Evolutionary conservation across 2,113 vertebrate species (phyloP), one percentile per base, ranked within the genome.

Genomic region (Puntigrus tetrazona): DNA sequence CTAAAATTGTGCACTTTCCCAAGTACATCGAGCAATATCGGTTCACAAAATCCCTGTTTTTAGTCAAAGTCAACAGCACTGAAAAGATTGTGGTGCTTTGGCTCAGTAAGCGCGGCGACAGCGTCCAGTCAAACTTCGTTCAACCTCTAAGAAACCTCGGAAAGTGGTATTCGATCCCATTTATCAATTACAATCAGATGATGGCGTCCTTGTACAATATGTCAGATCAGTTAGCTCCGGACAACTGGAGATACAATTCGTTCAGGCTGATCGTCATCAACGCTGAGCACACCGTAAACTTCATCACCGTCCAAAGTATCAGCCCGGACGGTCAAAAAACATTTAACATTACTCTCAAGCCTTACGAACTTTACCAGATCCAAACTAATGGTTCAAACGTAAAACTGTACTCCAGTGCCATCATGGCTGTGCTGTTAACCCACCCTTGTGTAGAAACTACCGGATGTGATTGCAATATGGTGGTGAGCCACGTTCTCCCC

Each of bases 221-320:
- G 2, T 3, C 29, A 10, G 13, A 20, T 43, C 34, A 3, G 57
- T 29, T 63, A 6, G 20, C 20, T n/a, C 1, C 11, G 4, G 7
- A 14, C 2, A 27, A 4, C 43, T n/a, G 43, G 0, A 88, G 89
- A n/a, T 69, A 82, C 59, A n/a, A 5, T 4, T 85, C 80, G 0
- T 94, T 92, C 87, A 88, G 65, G 11, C 57, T 94, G 4, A 29
- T 94, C 1, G 82, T 95, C 25, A 14, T 94, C 69, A 94, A 92
- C 0, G 7, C 27, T 0, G 22, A 52, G 0, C 8, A 29, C 0
- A 0, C 13, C 0, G 0, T 0, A 0, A 94, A 93, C 86, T 7
- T 0, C 0, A 84, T 94, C 4, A 83, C 4, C 0, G 0, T 93
- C 29, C 20, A 0, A 29, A 25, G 9, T 34, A 2, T 27, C 7